These are phyloP conservation scores for Limanda limanda DNA, from an alignment of 2,113 vertebrate genomes.

Conservation along the genomic window DNA sequence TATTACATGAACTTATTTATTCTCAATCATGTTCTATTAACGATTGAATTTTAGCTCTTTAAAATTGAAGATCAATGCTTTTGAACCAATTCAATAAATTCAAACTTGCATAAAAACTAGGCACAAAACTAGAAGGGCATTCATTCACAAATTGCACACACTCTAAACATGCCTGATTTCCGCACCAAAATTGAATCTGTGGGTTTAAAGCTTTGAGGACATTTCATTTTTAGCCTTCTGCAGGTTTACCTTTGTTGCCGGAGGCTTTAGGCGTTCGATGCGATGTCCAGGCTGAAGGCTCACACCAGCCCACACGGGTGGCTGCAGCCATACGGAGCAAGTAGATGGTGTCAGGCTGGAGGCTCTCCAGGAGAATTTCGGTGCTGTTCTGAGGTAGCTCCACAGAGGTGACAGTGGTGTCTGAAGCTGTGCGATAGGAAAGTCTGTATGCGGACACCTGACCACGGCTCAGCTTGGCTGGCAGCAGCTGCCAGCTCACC, in stretches of 20 bases:
- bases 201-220: not conserved
- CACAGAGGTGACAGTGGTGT: slow-evolving; percentile 84
- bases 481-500: slow-evolving; percentile 92
- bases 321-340: slow-evolving; percentile 92
- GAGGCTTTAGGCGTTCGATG: slow-evolving; percentile 94
- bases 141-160: no score
- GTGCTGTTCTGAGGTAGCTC: slow-evolving; percentile 86
- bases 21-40: not conserved
- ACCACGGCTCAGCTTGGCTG: slow-evolving; percentile 88
- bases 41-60: no score
- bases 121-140: not conserved
- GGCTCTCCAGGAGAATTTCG: slow-evolving; percentile 85
- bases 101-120: not conserved
- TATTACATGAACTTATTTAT: not conserved
- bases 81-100: not conserved
- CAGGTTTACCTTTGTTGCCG: slow-evolving; percentile 87
- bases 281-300: slow-evolving; percentile 93
- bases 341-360: slow-evolving; percentile 92
- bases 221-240: not conserved
- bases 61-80: not conserved
- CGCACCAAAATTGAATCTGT: no score
- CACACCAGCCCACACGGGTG: slow-evolving; percentile 93
- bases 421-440: slow-evolving; percentile 89
- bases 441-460: slow-evolving; percentile 89
- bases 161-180: no score